A percentile compares a stretch with the other conserved stretches of the same genome.
These are phyloP conservation scores for Dryomyza anilis DNA, from an alignment of 2,888 invertebrate species.

Conservation along the genomic window DNA sequence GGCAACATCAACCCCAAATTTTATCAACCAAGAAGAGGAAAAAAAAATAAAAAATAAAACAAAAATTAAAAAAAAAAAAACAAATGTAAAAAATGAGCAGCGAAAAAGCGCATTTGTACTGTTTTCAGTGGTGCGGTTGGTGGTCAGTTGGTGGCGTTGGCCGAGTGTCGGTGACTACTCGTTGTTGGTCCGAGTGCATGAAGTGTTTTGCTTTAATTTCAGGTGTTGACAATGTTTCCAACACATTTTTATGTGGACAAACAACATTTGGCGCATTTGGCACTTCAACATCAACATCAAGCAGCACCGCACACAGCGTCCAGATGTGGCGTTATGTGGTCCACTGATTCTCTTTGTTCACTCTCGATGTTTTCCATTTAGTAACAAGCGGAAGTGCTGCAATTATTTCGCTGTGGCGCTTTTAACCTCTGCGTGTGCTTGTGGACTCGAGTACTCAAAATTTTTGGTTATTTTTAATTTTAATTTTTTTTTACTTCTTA, in stretches of 20 bases:
- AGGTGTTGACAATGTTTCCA: constrained; percentile 36
- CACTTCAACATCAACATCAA: background rate
- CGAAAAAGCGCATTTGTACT: constrained; percentile 1
- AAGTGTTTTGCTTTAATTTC: constrained; percentile 40
- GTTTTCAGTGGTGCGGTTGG: background rate
- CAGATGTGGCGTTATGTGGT: background rate
- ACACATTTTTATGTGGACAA: background rate
- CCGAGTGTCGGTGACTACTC: background rate
- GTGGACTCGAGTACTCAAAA: too few relatives aligned
- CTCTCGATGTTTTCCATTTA: background rate
- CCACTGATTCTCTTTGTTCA: too few relatives aligned
- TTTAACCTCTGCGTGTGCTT: too few relatives aligned
- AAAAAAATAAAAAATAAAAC: background rate
- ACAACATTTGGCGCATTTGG: constrained; percentile 4
- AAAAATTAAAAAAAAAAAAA: background rate
- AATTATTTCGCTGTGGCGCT: background rate
- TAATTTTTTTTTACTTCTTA: too few relatives aligned
- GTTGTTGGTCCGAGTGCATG: constrained; percentile 1
- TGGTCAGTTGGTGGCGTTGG: background rate
- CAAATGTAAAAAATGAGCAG: background rate
- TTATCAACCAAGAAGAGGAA: background rate
- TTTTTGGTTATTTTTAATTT: too few relatives aligned
- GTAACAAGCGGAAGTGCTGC: background rate
- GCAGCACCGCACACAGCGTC: too few relatives aligned
- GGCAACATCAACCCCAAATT: background rate